Evolutionary conservation across 2,888 invertebrate genomes (phyloP).

Genomic region (Parochlus steinenii): DNA sequence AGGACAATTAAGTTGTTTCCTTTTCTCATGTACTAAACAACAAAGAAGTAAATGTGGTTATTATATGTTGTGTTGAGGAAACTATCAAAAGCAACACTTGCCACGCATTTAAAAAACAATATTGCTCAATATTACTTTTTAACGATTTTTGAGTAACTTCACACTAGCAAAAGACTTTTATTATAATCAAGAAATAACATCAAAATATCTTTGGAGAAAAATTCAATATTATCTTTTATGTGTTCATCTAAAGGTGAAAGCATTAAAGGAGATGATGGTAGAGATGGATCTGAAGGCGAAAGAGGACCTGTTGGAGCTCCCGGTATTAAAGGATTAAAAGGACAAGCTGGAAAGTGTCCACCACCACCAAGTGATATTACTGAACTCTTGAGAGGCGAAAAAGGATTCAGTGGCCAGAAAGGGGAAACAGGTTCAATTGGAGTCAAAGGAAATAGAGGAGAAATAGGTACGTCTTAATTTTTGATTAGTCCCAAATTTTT

Average conservation of each 20-base stretch:
- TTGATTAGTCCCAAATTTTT: no score
- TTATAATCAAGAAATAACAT: no score
- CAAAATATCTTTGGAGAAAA: background rate
- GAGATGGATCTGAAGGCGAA: conserved; percentile 39
- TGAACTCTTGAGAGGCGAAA: conserved; percentile 39
- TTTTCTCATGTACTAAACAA: no score
- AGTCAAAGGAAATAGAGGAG: conserved; percentile 41
- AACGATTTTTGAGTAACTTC: no score
- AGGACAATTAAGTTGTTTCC: no score
- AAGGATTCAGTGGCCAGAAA: conserved; percentile 45
- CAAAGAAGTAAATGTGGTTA: no score
- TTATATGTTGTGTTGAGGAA: no score
- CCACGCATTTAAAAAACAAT: no score
- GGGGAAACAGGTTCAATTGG: conserved; percentile 42
- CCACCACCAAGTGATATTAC: conserved; percentile 27
- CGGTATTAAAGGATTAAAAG: conserved; percentile 42
- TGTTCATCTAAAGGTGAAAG: conserved; percentile 41
- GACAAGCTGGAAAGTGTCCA: conserved; percentile 45
- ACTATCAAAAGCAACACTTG: no score
- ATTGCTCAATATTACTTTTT: no score
- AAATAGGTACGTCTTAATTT: no score
- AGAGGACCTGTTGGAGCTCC: conserved; percentile 48
- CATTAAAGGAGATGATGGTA: conserved; percentile 59
- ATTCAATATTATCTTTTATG: background rate
- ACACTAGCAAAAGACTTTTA: no score